Evolutionary conservation across 2,113 vertebrate genomes (phyloP).

Genomic region (Bufo bufo): DNA sequence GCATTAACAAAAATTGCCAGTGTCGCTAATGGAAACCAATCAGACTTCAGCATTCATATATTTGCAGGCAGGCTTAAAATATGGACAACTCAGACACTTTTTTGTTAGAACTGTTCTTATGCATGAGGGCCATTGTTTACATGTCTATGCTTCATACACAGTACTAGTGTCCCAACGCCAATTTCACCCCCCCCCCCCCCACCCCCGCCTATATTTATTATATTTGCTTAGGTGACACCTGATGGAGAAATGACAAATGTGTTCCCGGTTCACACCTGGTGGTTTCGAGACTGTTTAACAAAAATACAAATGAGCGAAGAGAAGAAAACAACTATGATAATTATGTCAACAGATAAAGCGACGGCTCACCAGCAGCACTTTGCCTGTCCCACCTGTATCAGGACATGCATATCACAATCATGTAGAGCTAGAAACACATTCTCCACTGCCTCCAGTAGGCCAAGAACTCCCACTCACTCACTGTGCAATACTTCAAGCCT

Average conservation of each 20-base stretch:
- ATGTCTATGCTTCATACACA: neutral
- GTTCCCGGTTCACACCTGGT: neutral
- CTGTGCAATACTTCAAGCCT: constrained; percentile 21
- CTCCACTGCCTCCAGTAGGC: neutral
- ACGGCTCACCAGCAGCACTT: neutral
- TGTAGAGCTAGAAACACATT: neutral
- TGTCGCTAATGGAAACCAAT: no score
- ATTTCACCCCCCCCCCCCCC: neutral
- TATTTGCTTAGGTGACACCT: constrained; percentile 16
- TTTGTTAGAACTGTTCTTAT: neutral
- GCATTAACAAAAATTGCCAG: no score
- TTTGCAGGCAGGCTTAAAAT: no score
- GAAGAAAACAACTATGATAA: neutral
- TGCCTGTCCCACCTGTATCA: constrained; percentile 1
- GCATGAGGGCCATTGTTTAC: neutral
- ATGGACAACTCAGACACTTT: no score
- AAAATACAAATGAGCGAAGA: constrained; percentile 3
- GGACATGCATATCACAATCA: neutral
- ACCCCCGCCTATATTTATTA: neutral
- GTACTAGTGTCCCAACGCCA: neutral
- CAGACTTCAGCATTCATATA: no score
- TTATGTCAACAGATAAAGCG: constrained; percentile 14
- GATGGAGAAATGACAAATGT: constrained; percentile 8
- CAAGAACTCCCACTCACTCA: constrained; percentile 3
- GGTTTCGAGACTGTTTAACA: constrained; percentile 15